phyloP scores from a whole-genome alignment of 2,113 vertebrate genomes.

The Campylomormyrus tamandua region DNA sequence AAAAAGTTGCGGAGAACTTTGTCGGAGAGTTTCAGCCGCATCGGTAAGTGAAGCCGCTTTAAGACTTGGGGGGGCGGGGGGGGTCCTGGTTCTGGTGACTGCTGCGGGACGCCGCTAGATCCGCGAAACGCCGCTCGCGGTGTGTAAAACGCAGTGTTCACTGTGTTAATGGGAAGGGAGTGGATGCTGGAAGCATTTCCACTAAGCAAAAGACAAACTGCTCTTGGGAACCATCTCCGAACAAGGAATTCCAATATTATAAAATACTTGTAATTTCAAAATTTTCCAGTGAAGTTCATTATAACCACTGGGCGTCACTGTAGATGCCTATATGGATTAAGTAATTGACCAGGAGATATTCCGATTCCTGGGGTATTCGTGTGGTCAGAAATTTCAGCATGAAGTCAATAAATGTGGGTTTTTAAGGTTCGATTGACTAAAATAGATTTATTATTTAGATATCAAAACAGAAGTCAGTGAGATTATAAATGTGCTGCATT shows the following conservation, averaged over 20 bases:
- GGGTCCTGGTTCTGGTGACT: neutral
- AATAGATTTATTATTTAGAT: neutral
- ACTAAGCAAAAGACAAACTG: neutral
- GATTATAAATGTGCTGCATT: neutral
- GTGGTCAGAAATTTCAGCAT: neutral
- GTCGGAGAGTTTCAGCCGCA: slow-evolving; percentile 90
- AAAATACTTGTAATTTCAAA: neutral
- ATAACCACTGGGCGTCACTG: slow-evolving; percentile 4
- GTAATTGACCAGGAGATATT: neutral
- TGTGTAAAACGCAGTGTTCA: neutral
- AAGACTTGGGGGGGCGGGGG: neutral
- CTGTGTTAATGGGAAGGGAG: neutral
- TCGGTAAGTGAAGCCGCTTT: slow-evolving; percentile 65
- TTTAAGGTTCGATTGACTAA: neutral
- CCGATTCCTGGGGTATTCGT: neutral
- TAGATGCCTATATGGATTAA: neutral
- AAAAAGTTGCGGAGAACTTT: slow-evolving; percentile 98
- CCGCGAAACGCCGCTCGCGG: neutral
- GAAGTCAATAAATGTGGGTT: neutral
- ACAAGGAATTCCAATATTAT: neutral
- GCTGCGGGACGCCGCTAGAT: neutral
- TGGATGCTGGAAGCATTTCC: neutral
- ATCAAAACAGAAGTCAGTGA: neutral
- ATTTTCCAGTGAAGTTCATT: neutral
- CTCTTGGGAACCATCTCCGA: neutral